Base-by-base conservation (phyloP, 2,888 invertebrate genomes). In the Myathropa florea region DNA sequence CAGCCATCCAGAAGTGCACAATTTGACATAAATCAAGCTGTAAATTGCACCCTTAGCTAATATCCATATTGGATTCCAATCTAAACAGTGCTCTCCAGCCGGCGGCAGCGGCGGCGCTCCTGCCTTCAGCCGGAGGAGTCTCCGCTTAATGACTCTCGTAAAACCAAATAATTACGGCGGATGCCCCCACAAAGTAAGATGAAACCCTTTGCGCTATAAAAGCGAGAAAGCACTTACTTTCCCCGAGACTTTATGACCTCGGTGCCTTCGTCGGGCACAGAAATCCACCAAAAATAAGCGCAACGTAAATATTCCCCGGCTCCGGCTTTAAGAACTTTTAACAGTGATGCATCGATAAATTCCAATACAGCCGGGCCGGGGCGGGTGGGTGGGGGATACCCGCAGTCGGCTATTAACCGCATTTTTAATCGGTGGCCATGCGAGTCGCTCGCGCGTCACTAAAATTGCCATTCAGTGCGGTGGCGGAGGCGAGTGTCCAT, bases 371-470 rank as follows among this genome's bases (percentile, higher is more conserved):
- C 3, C 18, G 18, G 39, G 33, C 33, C 3, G 4, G 18, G 39
- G 1, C 30, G 30, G 10, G 23, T 24, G 33, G 12, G 36, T 23
- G 46, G 18, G 23, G 61, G 3, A 72, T 68, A 53, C 18, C 1
- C 18, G 23, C 67, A 72, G 63, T 85, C 81, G 77, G 64, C 82
- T 70, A 82, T 86, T 78, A 78, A 86, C 77, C 82, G 70, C 82
- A 86, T 70, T 82, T 85, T 86, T 82, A 86, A 86, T 82, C 77
- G 85, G 33, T 77, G 81, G 72, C 63, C 28, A 26, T 12, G 53
- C 23, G 33, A 39, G 1, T n/a, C 53, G 60, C 71, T 64, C 73
- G 65, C 21, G 60, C 53, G 65, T 46, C 39, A 59, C 72, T 21
- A 70, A 18, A 46, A 46, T 46, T 18, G 46, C 3, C 18, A n/a